A percentile compares a stretch with the other conserved stretches of the same genome.
These are phyloP conservation scores for Sanderia malayensis DNA, from an alignment of 30 jellyfish, hydroid and myxozoan species.

Conservation along the genomic window DNA sequence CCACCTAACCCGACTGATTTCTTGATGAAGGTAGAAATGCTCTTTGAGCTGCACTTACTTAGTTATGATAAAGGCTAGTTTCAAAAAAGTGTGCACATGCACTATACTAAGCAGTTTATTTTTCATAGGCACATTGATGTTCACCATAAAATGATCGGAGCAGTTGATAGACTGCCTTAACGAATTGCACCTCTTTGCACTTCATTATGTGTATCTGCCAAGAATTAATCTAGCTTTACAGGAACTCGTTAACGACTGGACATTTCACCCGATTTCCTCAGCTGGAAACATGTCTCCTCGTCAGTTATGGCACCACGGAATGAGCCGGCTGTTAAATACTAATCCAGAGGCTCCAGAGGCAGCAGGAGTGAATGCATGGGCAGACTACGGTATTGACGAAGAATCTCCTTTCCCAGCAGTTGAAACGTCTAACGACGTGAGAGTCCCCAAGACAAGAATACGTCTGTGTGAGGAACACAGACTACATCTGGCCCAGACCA, in stretches of 20 bases:
- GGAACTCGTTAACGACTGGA: slow-evolving; percentile 11
- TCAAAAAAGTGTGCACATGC: no score
- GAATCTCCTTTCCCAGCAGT: not conserved
- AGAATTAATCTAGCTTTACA: slow-evolving; percentile 23
- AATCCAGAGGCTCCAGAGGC: not conserved
- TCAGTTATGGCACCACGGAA: not conserved
- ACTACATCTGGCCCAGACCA: not conserved
- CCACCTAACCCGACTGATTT: no score
- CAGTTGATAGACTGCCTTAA: slow-evolving; percentile 5
- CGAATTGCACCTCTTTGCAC: slow-evolving; percentile 25
- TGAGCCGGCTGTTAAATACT: not conserved
- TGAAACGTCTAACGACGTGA: not conserved
- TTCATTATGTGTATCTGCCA: slow-evolving; percentile 41
- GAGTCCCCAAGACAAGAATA: not conserved
- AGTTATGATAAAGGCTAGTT: no score
- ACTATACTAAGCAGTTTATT: no score
- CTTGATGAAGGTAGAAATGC: no score
- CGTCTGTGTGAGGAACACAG: not conserved
- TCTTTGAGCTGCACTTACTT: no score
- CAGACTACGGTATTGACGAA: not conserved
- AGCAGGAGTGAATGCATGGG: not conserved
- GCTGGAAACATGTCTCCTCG: not conserved
- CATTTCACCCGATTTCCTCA: not conserved
- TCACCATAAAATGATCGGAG: no score
- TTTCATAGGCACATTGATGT: no score